Percentiles rank a stretch among this genome's conserved stretches.
Evolutionary conservation across 1,140 invertebrate species (phyloP).

Genomic region (Drosophila albomicans): DNA sequence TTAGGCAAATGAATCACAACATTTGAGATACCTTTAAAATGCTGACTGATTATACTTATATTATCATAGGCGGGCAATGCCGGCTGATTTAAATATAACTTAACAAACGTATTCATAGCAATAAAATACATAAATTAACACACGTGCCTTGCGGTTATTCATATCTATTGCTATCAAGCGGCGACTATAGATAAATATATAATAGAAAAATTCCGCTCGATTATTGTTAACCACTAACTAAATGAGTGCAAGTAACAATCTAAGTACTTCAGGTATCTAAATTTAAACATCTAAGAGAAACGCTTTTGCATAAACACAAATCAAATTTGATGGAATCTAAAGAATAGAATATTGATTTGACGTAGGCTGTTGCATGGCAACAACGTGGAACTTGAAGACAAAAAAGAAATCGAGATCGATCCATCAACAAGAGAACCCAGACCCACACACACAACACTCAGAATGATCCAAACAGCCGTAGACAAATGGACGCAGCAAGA

Average conservation of each 20-base stretch:
- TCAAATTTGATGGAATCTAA: conserved; percentile 14
- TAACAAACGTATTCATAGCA: not conserved
- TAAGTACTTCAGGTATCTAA: not conserved
- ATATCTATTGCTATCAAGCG: conserved; percentile 5
- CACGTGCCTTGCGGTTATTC: conserved; percentile 3
- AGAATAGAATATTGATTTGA: conserved; percentile 30
- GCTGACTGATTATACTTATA: not conserved
- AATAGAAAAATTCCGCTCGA: not conserved
- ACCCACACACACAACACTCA: conserved; percentile 36
- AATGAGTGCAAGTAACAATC: not conserved
- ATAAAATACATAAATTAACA: not conserved
- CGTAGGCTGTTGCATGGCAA: conserved; percentile 33
- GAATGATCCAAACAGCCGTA: conserved; percentile 47
- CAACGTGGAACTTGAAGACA: conserved; percentile 11
- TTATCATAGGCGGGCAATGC: not conserved
- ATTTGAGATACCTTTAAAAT: not conserved
- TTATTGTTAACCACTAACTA: not conserved
- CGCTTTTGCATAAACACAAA: not conserved
- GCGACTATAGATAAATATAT: not conserved
- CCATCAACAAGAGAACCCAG: conserved; percentile 39
- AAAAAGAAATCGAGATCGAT: conserved; percentile 38
- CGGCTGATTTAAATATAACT: not conserved
- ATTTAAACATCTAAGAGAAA: not conserved
- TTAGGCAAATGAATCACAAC: not conserved
- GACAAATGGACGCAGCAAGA: conserved; percentile 78